Evolutionary conservation across 2,797 vertebrate genomes (phyloP), one percentile per base, ranked within the genome.

Genomic region (Capromys pilorides): DNA sequence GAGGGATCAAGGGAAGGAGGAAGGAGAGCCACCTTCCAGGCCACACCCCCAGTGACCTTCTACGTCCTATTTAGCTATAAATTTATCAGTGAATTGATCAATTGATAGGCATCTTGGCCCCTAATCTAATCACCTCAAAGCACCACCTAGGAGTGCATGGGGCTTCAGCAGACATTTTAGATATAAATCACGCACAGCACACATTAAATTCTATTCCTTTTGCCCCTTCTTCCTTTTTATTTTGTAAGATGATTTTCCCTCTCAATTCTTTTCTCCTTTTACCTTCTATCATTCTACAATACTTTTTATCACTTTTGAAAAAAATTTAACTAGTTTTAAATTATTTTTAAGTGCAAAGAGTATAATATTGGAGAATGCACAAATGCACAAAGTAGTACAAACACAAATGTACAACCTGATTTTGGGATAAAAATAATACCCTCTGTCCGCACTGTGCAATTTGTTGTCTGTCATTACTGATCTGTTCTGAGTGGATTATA

Each of bases 331-430:
- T 78, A 45, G 61, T 28, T 59, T 69, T 39, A 81, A 92, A 79
- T 89, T 64, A 89, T 69, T 81, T 86, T 64, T 51, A 86, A 78
- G 86, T 83, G 11, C 26, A 89, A 82, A 64, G 57, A 77, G 21
- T 78, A 81, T 13, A 67, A 19, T 81, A 91, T 28, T 95, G 49
- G 45, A 66, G 51, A 78, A 78, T 31, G 75, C 51, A 49, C 28
- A 33, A 28, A 78, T 51, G 16, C 14, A 51, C 18, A 33, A 18
- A 75, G 26, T 45, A 75, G 73, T 26, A 78, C 45, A 51, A 49
- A 78, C 8, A 77, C 21, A 83, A 6, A 36, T 33, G 39, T 10
- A 51, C 22, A 36, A 26, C 22, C 69, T 57, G 57, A n/a, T 49
- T 90, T 94, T n/a, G 71, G 18, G 71, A 75, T 2, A 75, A 67